phyloP scores from a whole-genome alignment of 2,797 vertebrate genomes.

The Gallirallus australis region DNA sequence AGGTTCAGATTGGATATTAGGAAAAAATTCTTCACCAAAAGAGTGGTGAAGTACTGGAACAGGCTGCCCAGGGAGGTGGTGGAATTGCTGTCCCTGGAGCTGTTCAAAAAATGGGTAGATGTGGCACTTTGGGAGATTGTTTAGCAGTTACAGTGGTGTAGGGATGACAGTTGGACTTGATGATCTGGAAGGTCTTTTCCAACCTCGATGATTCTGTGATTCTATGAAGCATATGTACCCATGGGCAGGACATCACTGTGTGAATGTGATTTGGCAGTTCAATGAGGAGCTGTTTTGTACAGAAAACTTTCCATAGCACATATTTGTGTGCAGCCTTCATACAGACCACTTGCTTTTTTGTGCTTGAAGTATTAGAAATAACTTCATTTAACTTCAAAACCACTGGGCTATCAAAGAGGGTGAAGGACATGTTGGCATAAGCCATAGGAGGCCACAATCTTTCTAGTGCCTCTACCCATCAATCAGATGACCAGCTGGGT shows the following conservation, averaged over 20 bases:
- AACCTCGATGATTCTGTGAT: no score
- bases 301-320: neutral
- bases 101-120: no score
- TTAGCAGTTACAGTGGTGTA: no score
- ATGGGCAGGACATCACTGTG: neutral
- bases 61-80: no score
- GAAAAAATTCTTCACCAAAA: no score
- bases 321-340: neutral
- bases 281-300: neutral
- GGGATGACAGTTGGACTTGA: no score
- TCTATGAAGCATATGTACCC: neutral
- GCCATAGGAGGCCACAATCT: neutral
- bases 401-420: rapidly evolving
- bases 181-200: no score
- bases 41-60: no score
- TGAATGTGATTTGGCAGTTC: neutral
- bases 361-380: neutral
- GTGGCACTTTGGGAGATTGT: no score
- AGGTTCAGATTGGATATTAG: no score
- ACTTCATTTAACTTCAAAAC: neutral
- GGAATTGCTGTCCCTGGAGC: no score
- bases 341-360: neutral
- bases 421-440: neutral
- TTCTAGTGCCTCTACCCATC: neutral
- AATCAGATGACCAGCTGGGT: neutral